A percentile compares a stretch with the other conserved stretches of the same genome.
These are phyloP conservation scores for Macquaria ambigua DNA, from an alignment of 2,113 vertebrate genomes.

Conservation along the genomic window DNA sequence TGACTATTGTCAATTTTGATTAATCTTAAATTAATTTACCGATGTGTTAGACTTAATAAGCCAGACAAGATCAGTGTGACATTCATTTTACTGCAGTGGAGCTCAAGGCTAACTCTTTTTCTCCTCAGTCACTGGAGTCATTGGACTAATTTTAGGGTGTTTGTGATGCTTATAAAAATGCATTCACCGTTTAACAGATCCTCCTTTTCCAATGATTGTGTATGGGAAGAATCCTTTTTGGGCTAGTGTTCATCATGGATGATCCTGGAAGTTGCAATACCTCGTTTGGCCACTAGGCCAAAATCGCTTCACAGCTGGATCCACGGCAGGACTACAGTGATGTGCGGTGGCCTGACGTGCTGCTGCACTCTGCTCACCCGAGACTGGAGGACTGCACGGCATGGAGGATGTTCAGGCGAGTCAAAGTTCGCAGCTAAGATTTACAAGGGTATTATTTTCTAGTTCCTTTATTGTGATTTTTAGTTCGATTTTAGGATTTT, in stretches of 20 bases:
- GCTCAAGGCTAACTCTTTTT: background rate
- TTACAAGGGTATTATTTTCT: background rate
- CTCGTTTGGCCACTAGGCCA: too few species aligned
- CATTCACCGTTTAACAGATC: background rate
- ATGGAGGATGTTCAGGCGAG: constrained; percentile 89
- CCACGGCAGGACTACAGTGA: constrained; percentile 97
- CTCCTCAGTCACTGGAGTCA: too few species aligned
- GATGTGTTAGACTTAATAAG: constrained; percentile 3
- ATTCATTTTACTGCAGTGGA: background rate
- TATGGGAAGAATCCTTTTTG: background rate
- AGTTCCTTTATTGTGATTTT: too few species aligned
- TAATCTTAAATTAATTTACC: background rate
- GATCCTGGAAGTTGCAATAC: background rate
- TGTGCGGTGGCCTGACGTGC: constrained; percentile 93
- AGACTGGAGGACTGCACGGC: constrained; percentile 96
- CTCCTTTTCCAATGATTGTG: background rate
- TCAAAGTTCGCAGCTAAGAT: background rate
- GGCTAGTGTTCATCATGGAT: background rate
- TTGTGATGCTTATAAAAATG: too few species aligned
- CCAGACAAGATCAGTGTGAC: constrained; percentile 7
- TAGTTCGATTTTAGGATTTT: too few species aligned
- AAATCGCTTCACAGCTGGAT: constrained; percentile 83
- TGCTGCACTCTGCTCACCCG: constrained; percentile 95
- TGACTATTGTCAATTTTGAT: background rate
- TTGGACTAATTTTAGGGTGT: too few species aligned